Base-by-base conservation (phyloP, 2,797 vertebrate species). In the Acridotheres tristis region DNA sequence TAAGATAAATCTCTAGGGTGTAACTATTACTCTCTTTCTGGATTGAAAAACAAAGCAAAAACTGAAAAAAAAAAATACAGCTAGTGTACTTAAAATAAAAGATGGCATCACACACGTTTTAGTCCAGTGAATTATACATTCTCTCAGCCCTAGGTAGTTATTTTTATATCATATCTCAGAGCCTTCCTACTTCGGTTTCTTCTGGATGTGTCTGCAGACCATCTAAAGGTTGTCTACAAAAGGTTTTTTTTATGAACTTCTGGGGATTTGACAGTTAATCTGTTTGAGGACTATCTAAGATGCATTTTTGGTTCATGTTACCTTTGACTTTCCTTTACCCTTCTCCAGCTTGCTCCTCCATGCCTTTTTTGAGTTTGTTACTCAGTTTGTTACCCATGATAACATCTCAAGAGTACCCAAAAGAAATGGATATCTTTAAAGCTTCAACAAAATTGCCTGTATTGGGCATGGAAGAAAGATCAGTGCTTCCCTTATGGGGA, bases 1-100 rank as follows among this genome's bases (percentile, higher is more conserved):
- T 67, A 81, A 78, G 34, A 42, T 68, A 91, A 81, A 88, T 34
- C 59, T 88, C 43, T 79, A 48, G 43, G 43, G 23, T 71, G 27
- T 80, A 86, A 61, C 81, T 81, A 23, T 68, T 1, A 4, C 54
- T 38, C 59, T 85, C 9, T 59, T 90, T 88, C 43, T 94, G 71
- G 71, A 82, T 87, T 82, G 89, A 76, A 86, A 59, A 93, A 75
- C 51, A 72, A 90, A 88, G 32, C 16, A 74, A 77, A 94, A 83
- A 6, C 53, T 82, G 48, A 7, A 53, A 45, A 58, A 58, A 58
- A 59, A 81, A 57, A 81, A 32, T n/a, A 26, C 12, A 74, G 32
- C 51, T 78, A 7, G 45, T 67, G 11, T 86, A 66, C 79, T 94
- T 81, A 84, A 89, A 90, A 85, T 79, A 85, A 88, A 83, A 85